Percentiles rank a stretch among this genome's conserved stretches.
These are phyloP conservation scores for Cephus rjabovi DNA, from an alignment of 2,888 invertebrate genomes.

Conservation along the genomic window DNA sequence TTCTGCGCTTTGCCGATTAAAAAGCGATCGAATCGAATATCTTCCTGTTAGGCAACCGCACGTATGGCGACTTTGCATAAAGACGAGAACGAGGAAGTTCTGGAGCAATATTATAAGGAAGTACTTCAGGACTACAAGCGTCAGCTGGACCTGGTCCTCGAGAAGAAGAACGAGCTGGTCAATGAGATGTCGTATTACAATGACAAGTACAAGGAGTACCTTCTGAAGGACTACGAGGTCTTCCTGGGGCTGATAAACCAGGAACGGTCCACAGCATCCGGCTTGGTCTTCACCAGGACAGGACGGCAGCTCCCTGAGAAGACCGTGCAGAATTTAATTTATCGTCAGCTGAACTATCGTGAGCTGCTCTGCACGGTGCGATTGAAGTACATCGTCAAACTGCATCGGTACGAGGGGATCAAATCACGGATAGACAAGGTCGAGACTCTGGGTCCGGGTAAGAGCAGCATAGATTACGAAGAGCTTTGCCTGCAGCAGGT, in stretches of 20 bases:
- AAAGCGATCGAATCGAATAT: not conserved
- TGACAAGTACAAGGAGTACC: conserved; percentile 16
- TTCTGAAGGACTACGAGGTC: conserved; percentile 26
- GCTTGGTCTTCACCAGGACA: conserved; percentile 39
- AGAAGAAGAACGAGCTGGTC: conserved; percentile 24
- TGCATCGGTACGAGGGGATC: conserved; percentile 34
- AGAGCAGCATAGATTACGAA: conserved; percentile 48
- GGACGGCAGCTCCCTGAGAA: conserved; percentile 40
- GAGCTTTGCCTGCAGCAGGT: conserved; percentile 31
- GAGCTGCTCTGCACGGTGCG: conserved; percentile 26
- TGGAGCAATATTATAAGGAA: conserved; percentile 33
- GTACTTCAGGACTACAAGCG: conserved; percentile 37
- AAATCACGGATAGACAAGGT: conserved; percentile 23
- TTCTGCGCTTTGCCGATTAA: not conserved
- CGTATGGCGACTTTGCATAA: not conserved
- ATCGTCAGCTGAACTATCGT: conserved; percentile 33
- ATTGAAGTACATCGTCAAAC: conserved; percentile 33
- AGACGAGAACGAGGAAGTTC: not conserved
- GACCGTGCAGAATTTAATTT: conserved; percentile 33
- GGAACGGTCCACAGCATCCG: conserved; percentile 35
- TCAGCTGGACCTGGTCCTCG: conserved; percentile 32
- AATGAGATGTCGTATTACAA: conserved; percentile 27
- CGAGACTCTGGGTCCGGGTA: conserved; percentile 46
- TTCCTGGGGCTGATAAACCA: conserved; percentile 30
- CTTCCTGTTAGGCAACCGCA: not conserved